Conservation (phyloP, 2,113 vertebrate genomes). For the Malurus elegans region DNA sequence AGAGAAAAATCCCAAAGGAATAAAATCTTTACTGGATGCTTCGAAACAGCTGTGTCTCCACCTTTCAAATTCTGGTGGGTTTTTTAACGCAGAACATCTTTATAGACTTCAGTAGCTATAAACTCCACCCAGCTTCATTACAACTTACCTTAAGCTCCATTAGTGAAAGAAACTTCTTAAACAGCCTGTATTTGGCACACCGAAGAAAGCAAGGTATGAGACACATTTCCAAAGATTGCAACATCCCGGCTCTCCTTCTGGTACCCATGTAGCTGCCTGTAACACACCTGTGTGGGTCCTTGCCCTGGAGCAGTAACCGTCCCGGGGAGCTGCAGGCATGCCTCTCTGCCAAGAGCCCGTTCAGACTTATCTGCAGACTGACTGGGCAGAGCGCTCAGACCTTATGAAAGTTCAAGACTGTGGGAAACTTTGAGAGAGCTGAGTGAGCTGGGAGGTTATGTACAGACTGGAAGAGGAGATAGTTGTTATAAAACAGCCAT, state of each 20-base stretch:
- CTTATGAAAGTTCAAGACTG: not conserved
- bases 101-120: not conserved
- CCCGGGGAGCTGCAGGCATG: not conserved
- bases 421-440: not conserved
- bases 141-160: not conserved
- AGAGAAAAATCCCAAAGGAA: not conserved
- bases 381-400: not conserved
- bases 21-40: not conserved
- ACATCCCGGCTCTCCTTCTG: not conserved
- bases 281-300: not conserved
- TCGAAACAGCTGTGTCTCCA: not conserved
- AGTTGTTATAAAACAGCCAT: not conserved
- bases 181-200: rapidly evolving
- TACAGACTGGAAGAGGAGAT: not conserved
- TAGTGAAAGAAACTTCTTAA: not conserved
- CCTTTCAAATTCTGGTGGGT: not conserved
- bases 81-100: not conserved
- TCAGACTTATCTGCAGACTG: conserved; percentile 5
- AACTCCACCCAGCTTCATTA: not conserved
- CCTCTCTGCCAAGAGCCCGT: not conserved
- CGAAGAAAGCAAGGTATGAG: not conserved
- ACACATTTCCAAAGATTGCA: not conserved
- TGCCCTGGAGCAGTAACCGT: conserved; percentile 38
- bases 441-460: not conserved
- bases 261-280: not conserved